phyloP scores from a whole-genome alignment of 2,113 vertebrate species.

The Sporophila hypoxantha region DNA sequence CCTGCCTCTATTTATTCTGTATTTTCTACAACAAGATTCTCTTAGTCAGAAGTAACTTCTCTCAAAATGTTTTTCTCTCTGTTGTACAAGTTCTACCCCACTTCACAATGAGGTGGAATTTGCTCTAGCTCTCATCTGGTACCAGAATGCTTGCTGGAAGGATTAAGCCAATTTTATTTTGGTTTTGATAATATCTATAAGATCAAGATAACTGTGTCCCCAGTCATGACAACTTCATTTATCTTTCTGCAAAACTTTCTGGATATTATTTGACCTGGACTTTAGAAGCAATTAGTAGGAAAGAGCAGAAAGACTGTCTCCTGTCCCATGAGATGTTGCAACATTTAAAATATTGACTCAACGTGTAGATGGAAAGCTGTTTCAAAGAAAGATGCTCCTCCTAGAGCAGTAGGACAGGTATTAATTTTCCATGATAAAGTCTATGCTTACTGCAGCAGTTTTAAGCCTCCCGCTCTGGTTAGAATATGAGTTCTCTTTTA shows the following conservation, averaged over 20 bases:
- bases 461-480: background rate
- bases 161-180: background rate
- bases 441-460: background rate
- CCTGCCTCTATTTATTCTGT: background rate
- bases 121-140: background rate
- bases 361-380: background rate
- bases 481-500: background rate
- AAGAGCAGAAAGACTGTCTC: background rate
- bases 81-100: background rate
- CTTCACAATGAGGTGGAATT: background rate
- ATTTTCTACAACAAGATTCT: background rate
- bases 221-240: background rate
- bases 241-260: background rate
- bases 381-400: background rate
- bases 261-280: background rate
- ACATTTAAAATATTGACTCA: background rate
- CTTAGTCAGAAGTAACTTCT: background rate
- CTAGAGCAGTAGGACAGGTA: background rate
- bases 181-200: background rate
- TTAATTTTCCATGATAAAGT: background rate
- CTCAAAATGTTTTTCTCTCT: background rate
- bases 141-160: background rate
- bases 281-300: background rate
- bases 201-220: background rate
- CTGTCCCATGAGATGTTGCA: background rate